Conservation (phyloP, 1,140 invertebrate genomes). For the Bacillus rossius region DNA sequence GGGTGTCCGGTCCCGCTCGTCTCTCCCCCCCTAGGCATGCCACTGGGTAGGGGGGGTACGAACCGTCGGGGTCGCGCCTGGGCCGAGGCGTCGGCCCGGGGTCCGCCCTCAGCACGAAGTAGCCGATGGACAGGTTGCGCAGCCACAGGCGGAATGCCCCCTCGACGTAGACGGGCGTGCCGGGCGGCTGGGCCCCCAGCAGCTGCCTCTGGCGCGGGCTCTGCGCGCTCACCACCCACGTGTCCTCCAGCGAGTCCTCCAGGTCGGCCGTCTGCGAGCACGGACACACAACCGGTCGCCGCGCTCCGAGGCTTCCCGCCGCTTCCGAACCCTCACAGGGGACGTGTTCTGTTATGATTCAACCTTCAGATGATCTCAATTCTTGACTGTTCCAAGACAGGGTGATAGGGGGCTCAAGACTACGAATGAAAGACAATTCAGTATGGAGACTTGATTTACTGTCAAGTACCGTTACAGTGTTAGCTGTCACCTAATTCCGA, state of each 20-base stretch:
- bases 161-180: slow-evolving; percentile 76
- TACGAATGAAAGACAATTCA: no score
- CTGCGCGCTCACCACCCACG: slow-evolving; percentile 91
- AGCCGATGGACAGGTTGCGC: slow-evolving; percentile 64
- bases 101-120: slow-evolving; percentile 79
- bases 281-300: background rate
- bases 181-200: slow-evolving; percentile 59
- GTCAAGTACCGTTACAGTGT: no score
- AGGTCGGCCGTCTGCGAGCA: slow-evolving; percentile 53
- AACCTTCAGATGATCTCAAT: no score
- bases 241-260: slow-evolving; percentile 75
- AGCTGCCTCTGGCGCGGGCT: slow-evolving; percentile 71
- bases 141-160: slow-evolving; percentile 84
- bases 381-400: no score
- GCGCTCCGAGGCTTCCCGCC: background rate
- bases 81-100: slow-evolving; percentile 34
- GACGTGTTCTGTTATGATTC: no score
- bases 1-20: no score
- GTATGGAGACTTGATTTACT: no score
- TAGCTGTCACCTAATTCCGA: no score
- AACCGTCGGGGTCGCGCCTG: slow-evolving; percentile 57
- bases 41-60: no score
- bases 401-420: no score
- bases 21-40: no score
- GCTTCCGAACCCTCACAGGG: no score